phyloP scores from a whole-genome alignment of 2,797 vertebrate genomes.

The Poliocrania exsul region DNA sequence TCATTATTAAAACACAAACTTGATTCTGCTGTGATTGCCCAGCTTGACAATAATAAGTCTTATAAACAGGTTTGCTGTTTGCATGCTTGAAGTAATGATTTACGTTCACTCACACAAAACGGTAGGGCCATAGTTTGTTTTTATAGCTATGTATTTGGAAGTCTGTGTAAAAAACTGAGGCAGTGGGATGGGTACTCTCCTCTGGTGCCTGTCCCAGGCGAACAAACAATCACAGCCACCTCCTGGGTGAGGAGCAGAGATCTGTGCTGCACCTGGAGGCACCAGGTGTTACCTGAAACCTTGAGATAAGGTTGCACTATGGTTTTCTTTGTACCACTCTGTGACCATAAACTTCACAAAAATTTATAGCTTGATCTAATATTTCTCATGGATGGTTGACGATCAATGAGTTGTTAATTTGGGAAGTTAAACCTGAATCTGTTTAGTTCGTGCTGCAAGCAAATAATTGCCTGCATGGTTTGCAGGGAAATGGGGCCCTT shows the following conservation, averaged over 20 bases:
- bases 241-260: neutral
- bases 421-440: neutral
- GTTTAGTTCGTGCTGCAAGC: neutral
- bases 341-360: neutral
- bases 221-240: neutral
- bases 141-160: neutral
- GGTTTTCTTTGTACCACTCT: neutral
- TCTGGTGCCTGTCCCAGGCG: neutral
- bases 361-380: neutral
- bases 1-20: conserved; percentile 41
- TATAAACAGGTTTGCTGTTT: conserved; percentile 14
- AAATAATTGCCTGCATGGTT: neutral
- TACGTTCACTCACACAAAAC: neutral
- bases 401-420: neutral
- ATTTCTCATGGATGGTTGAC: neutral
- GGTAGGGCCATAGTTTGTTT: neutral
- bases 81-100: neutral
- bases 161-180: neutral
- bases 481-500: neutral
- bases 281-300: neutral
- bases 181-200: neutral
- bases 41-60: conserved; percentile 53
- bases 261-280: neutral
- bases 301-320: fast-evolving
- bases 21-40: conserved; percentile 21